Conservation (phyloP, 1,140 invertebrate species). For the Drosophila sp. region DNA sequence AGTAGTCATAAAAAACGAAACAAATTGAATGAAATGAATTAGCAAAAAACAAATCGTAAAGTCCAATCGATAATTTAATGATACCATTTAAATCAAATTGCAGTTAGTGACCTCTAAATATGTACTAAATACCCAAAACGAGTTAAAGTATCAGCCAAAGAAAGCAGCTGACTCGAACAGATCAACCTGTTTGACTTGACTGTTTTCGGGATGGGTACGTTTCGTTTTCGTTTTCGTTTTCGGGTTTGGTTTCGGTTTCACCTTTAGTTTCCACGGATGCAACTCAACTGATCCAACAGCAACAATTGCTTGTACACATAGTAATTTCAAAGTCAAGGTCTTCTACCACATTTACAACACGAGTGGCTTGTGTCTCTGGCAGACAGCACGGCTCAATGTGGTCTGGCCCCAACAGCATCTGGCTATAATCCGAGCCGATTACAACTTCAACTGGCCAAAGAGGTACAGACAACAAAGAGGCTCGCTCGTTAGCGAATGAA, state of each 20-base stretch:
- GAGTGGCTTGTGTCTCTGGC: conserved; percentile 11
- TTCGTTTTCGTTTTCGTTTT: too few species aligned
- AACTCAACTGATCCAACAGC: conserved; percentile 24
- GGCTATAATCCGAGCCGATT: conserved; percentile 73
- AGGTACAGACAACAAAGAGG: neutral
- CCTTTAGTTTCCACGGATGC: conserved; percentile 30
- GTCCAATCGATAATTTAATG: conserved; percentile 17
- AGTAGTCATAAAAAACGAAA: neutral
- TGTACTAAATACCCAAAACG: conserved; percentile 16
- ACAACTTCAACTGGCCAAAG: conserved; percentile 48
- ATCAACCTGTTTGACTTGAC: conserved; percentile 57
- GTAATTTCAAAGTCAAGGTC: conserved; percentile 73
- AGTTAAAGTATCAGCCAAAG: conserved; percentile 40
- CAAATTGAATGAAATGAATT: neutral
- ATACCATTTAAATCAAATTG: conserved; percentile 35
- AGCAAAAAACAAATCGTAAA: conserved; percentile 7
- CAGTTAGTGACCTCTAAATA: conserved; percentile 36
- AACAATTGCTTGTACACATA: conserved; percentile 5
- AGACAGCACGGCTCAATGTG: conserved; percentile 22
- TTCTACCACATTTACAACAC: conserved; percentile 29
- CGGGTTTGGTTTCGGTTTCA: conserved; percentile 27
- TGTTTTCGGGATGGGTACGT: neutral
- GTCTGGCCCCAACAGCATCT: conserved; percentile 53
- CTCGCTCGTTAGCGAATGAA: neutral
- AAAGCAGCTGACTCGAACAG: conserved; percentile 47